Evolutionary conservation across 2,113 vertebrate genomes (phyloP).

Genomic region (Gobius niger): DNA sequence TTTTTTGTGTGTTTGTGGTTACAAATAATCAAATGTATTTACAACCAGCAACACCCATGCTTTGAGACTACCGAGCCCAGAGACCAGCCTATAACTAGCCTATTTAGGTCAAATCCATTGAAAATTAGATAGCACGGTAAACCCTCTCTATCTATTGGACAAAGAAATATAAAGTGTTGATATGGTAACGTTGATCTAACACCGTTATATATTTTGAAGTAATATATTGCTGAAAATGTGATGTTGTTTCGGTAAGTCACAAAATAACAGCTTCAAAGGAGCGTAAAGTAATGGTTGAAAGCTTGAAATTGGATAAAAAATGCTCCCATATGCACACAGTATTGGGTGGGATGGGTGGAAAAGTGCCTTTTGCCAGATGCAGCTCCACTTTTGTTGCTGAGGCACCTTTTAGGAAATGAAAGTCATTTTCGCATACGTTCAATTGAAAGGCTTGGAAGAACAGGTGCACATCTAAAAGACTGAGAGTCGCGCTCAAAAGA

Average conservation of each 20-base stretch:
- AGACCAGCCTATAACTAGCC: no score
- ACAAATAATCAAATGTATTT: no score
- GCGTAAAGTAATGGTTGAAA: neutral
- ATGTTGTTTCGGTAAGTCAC: neutral
- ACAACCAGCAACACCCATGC: no score
- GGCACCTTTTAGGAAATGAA: neutral
- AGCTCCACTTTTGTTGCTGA: neutral
- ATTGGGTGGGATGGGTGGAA: neutral
- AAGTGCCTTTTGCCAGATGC: neutral
- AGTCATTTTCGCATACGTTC: neutral
- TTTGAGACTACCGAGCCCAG: no score
- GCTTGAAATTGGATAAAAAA: conserved; percentile 14
- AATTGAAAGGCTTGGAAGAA: neutral
- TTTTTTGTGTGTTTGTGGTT: no score
- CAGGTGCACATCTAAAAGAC: neutral
- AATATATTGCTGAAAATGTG: neutral
- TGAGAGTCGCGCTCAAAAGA: neutral
- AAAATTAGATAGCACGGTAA: no score
- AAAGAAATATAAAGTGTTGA: neutral
- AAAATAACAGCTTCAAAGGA: conserved; percentile 1
- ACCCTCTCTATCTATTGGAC: no score
- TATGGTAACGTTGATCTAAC: neutral
- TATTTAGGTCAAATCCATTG: no score
- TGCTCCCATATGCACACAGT: conserved; percentile 1
- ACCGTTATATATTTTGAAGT: conserved; percentile 13